Base-by-base conservation (phyloP, 2,113 vertebrate species). In the Noturus placidus region DNA sequence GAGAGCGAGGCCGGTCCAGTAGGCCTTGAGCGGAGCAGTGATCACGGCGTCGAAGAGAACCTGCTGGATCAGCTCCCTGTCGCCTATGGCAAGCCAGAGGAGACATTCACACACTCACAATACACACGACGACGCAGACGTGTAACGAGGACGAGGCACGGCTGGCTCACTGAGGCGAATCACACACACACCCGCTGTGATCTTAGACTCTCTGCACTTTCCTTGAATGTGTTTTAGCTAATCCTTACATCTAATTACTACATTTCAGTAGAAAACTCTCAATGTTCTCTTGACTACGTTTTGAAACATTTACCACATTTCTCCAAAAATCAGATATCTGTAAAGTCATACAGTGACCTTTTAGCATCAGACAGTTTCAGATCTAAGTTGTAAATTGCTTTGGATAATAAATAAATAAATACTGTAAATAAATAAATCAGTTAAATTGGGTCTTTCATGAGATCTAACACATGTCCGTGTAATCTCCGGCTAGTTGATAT, bases 31-130 rank as follows among this genome's bases (percentile, higher is more conserved):
- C 0, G 98, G 98, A 86, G 98, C 98, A 4, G 97, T 99, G 92
- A 99, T 97, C 38, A 99, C 98, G 2, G 98, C 97, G 87, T 99
- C 98, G 91, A 99, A 99, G 69, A 99, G 92, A 85, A 99, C 98
- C 92, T 99, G 98, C 92, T 99, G 97, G 92, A 99, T 98, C 91
- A 99, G 91, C 92, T 99, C 98, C 93, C 97, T 97, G 94, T 99
- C 98, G 94, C 98, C 98, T 99, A 88, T 77, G 86, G 83, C 92
- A 38, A 78, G 25, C 90, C 84, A 80, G n/a, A 90, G n/a, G 33
- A 25, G 52, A 87, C 80, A 88, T 57, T 81, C 70, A 86, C 65
- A 88, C 56, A 80, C 35, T 80, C 88, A 19, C 46, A 38, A 67
- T 35, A 82, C 54, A 80, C 30, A 33, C 25, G 78, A 19, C 0